These are phyloP conservation scores for Exocentrus adspersus DNA, from an alignment of 2,888 invertebrate species.

Conservation along the genomic window DNA sequence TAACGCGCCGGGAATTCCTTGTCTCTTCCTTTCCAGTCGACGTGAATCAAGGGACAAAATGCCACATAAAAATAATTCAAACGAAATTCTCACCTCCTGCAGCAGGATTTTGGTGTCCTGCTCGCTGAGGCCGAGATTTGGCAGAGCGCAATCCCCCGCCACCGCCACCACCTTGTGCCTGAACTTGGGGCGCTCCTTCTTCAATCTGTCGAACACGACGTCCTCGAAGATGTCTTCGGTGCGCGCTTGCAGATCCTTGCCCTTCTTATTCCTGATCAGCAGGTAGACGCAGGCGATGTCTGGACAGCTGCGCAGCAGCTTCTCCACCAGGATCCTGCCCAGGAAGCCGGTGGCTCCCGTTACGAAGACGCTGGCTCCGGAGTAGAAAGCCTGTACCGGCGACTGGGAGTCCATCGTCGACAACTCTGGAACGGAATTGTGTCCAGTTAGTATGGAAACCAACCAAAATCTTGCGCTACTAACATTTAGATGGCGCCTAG, in stretches of 20 bases:
- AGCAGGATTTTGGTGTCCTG: conserved; percentile 67
- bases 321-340: conserved; percentile 69
- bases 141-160: conserved; percentile 71
- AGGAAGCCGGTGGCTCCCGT: conserved; percentile 69
- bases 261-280: conserved; percentile 69
- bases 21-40: no score
- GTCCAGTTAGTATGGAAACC: no score
- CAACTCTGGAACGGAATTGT: not conserved
- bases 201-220: conserved; percentile 69
- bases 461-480: no score
- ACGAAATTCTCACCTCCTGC: conserved; percentile 64
- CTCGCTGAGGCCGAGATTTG: conserved; percentile 69
- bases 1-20: no score
- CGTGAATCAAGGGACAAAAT: no score
- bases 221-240: conserved; percentile 76
- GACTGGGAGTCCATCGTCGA: conserved; percentile 30
- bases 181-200: conserved; percentile 70
- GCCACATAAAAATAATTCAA: not conserved
- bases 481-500: no score
- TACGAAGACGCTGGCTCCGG: conserved; percentile 59
- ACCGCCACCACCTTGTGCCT: conserved; percentile 67
- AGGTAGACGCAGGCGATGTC: conserved; percentile 68
- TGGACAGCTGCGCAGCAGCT: conserved; percentile 68
- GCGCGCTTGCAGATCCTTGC: conserved; percentile 72
- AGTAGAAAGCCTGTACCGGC: conserved; percentile 59